phyloP scores from a whole-genome alignment of 2,888 invertebrate genomes.

The Epistrophella euchroma region DNA sequence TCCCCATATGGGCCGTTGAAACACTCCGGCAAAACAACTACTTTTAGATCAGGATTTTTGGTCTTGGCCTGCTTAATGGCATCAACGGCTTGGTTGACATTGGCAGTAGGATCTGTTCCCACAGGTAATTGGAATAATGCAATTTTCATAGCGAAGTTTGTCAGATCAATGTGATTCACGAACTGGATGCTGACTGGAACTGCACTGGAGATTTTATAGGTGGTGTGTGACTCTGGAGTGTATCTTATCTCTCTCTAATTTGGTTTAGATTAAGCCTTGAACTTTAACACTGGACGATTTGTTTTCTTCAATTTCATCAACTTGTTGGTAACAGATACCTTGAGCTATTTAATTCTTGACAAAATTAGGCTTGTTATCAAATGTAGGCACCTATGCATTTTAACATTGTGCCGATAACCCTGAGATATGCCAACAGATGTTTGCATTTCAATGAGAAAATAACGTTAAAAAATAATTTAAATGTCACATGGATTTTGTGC shows the following conservation, averaged over 20 bases:
- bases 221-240: not conserved
- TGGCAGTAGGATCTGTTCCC: slow-evolving; percentile 77
- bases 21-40: slow-evolving; percentile 92
- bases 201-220: slow-evolving; percentile 8
- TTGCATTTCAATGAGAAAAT: not conserved
- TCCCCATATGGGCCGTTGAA: slow-evolving; percentile 98
- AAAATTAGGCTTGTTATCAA: not conserved
- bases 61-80: slow-evolving; percentile 78
- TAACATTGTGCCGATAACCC: not conserved
- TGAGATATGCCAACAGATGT: not conserved
- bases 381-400: not conserved
- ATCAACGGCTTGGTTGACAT: slow-evolving; percentile 79
- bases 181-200: not conserved
- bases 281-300: not conserved
- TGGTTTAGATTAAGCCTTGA: not conserved
- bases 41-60: slow-evolving; percentile 80
- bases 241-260: not conserved
- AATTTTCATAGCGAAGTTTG: slow-evolving; percentile 78
- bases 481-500: not conserved
- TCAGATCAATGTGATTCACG: slow-evolving; percentile 13
- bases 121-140: slow-evolving; percentile 80
- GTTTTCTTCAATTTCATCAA: not conserved
- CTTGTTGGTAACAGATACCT: not conserved
- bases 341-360: not conserved
- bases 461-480: not conserved